Percentiles rank a stretch among this genome's conserved stretches.
phyloP scores from a whole-genome alignment of 2,113 vertebrate genomes.

The Donacobius atricapilla region DNA sequence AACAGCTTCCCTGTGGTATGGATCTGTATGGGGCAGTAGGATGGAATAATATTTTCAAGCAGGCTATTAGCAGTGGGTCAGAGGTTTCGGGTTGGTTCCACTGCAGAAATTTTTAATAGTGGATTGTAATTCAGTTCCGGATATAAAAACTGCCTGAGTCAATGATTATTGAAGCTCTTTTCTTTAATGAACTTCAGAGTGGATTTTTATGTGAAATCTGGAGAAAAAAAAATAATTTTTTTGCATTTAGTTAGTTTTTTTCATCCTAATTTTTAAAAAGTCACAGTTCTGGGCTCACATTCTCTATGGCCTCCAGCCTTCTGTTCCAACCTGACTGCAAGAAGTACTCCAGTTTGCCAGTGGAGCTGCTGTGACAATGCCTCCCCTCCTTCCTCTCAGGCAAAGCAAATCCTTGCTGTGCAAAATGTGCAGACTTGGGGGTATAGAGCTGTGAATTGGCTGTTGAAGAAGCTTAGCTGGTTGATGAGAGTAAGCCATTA shows the following conservation, averaged over 20 bases:
- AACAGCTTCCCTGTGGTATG: neutral
- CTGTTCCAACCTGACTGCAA: neutral
- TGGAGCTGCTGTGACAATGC: neutral
- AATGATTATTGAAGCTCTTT: neutral
- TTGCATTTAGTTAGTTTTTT: neutral
- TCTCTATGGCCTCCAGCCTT: neutral
- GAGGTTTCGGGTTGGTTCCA: neutral
- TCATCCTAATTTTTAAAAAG: neutral
- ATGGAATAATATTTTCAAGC: neutral
- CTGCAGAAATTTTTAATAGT: conserved; percentile 27
- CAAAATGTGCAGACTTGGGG: neutral
- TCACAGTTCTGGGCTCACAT: neutral
- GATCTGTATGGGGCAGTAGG: neutral
- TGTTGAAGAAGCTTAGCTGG: neutral
- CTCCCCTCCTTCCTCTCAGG: neutral
- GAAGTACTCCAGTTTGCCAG: neutral
- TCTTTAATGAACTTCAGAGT: neutral
- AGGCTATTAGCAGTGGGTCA: conserved; percentile 3
- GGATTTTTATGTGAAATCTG: neutral
- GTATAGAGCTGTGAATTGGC: neutral
- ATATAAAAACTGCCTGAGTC: neutral
- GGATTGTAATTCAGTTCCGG: neutral
- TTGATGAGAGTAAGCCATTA: neutral
- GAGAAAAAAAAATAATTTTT: neutral
- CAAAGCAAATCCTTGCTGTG: neutral